Percentiles rank a stretch among this genome's conserved stretches.
phyloP scores from a whole-genome alignment of 1,140 invertebrate species.

The Spodoptera frugiperda region DNA sequence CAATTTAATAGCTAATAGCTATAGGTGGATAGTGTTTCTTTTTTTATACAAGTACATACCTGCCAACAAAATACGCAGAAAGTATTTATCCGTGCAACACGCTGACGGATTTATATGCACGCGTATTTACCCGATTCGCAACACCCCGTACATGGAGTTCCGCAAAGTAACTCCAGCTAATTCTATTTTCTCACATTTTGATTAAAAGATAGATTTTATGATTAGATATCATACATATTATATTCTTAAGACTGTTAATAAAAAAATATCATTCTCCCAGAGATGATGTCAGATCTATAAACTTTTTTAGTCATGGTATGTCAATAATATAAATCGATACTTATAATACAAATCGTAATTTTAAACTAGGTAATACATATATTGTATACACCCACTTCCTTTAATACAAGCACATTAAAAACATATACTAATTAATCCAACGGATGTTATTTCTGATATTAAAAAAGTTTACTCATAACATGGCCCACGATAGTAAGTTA shows the following conservation, averaged over 20 bases:
- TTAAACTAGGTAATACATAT: background rate
- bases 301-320: too few species aligned
- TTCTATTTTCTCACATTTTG: background rate
- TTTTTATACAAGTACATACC: too few species aligned
- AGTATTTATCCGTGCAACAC: conserved; percentile 1
- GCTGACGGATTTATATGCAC: conserved; percentile 47
- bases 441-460: background rate
- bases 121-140: conserved; percentile 49
- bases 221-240: too few species aligned
- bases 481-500: background rate
- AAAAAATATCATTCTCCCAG: too few species aligned
- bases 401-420: background rate
- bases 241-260: too few species aligned
- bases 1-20: too few species aligned
- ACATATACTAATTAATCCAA: background rate
- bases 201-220: too few species aligned
- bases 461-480: background rate
- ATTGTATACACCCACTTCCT: background rate
- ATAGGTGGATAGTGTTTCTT: too few species aligned
- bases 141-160: conserved; percentile 19
- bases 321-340: too few species aligned
- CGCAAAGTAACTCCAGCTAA: background rate
- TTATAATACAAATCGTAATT: too few species aligned
- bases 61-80: background rate
- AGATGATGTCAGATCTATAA: too few species aligned